Evolutionary conservation across 2,888 invertebrate genomes (phyloP), one percentile per base, ranked within the genome.

Genomic region (Reticulitermes lucifugus): DNA sequence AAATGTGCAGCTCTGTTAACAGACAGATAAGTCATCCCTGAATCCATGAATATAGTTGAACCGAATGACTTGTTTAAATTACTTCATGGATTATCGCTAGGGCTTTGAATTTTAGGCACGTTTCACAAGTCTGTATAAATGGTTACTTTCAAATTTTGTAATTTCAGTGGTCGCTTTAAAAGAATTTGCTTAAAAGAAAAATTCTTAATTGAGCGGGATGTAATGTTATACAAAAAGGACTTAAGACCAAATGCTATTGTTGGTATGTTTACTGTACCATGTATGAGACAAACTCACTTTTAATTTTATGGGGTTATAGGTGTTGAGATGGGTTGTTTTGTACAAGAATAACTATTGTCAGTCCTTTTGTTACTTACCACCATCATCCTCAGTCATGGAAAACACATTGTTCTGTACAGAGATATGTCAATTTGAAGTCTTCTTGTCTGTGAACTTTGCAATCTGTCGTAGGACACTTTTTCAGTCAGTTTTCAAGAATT

Each of bases 311-410:
- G 43, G 25, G 41, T 25, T 65, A 9, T 41, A 65, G 43, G 10
- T 60, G 46, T 70, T 81, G 25, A 81, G 65, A 70, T 65, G 46
- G 70, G 81, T 81, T 81, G 81, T 81, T 81, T 43, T 43, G n/a
- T 81, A 70, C 46, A 65, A 79, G 25, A 43, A 10, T 73, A 10
- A 77, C 51, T 77, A 46, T 14, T 55, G 73, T 77, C 77, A 43
- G 12, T 51, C 46, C 77, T 46, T n/a, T 43, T 46, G 6, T 43
- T 46, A 46, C 46, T 41, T 77, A 73, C 18, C 41, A 21, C 21
- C 46, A 77, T 51, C 22, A 35, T 46, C 77, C 77, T 43, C 18
- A 14, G 6, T 46, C 22, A 43, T 46, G 77, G 77, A 46, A n/a
- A 77, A 46, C 41, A 2, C 77, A 77, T 10, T 35, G 2, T 65